Percentiles rank a stretch among this genome's conserved stretches.
Conservation (phyloP, 2,888 invertebrate species). For the Noctuana brunneofusca region DNA sequence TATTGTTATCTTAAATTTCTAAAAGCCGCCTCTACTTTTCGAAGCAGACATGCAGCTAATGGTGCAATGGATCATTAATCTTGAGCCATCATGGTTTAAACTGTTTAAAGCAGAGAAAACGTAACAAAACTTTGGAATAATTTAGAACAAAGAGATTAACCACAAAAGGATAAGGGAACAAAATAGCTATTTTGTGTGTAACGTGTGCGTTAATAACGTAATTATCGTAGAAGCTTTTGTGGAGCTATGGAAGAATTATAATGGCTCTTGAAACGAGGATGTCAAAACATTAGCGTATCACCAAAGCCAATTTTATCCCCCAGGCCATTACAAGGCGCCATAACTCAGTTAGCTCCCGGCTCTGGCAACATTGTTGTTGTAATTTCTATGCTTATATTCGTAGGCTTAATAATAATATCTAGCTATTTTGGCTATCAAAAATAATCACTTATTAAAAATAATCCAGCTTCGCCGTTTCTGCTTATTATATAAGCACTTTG, state of each 20-base stretch:
- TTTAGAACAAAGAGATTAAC: constrained; percentile 33
- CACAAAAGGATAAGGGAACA: constrained; percentile 18
- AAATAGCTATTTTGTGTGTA: constrained; percentile 23
- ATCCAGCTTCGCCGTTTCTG: background rate
- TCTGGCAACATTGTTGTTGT: constrained; percentile 45
- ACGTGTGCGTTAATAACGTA: constrained; percentile 32
- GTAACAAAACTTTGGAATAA: constrained; percentile 22
- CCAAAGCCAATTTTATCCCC: constrained; percentile 44
- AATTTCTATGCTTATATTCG: constrained; percentile 22
- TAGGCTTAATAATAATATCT: constrained; percentile 13
- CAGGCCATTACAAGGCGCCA: constrained; percentile 44
- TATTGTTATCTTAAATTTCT: constrained; percentile 5
- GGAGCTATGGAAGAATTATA: constrained; percentile 37
- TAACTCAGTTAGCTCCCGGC: constrained; percentile 56
- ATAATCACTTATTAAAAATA: background rate
- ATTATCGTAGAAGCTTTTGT: constrained; percentile 36
- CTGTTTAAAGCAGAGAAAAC: constrained; percentile 15
- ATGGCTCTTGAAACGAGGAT: constrained; percentile 41
- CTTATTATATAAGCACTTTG: no score
- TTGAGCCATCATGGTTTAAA: constrained; percentile 17
- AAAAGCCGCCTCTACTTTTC: background rate
- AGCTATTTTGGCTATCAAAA: constrained; percentile 8
- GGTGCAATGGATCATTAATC: constrained; percentile 26
- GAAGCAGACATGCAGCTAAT: constrained; percentile 12
- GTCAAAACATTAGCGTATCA: constrained; percentile 41